Conservation (phyloP, 2,888 invertebrate species). For the Synergus itoensis region DNA sequence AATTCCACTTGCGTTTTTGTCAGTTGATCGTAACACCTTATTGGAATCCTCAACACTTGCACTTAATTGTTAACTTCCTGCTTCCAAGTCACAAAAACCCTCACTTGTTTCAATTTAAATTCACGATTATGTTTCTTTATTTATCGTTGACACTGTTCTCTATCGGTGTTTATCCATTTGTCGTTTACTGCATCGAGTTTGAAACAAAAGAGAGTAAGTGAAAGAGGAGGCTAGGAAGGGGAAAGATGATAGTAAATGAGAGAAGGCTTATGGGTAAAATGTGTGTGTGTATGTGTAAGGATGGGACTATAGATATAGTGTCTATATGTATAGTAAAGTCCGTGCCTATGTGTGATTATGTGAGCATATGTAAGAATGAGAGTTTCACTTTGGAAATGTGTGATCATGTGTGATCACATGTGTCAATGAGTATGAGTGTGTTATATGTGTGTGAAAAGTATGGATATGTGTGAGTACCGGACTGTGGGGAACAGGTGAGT, state of each 20-base stretch:
- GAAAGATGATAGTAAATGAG: neutral
- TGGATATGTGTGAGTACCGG: neutral
- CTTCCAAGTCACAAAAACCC: neutral
- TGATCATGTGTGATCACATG: neutral
- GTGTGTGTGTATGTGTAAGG: neutral
- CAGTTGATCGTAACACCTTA: slow-evolving; percentile 14
- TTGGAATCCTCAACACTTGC: slow-evolving; percentile 30
- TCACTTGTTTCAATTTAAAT: neutral
- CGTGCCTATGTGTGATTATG: neutral
- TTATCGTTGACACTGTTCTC: slow-evolving; percentile 10
- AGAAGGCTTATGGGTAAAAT: neutral
- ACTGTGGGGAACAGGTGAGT: slow-evolving; percentile 44
- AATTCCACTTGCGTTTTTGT: slow-evolving; percentile 31
- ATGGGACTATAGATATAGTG: slow-evolving; percentile 42
- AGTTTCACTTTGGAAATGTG: slow-evolving; percentile 26
- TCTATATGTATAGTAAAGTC: slow-evolving; percentile 33
- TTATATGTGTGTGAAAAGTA: slow-evolving; percentile 45
- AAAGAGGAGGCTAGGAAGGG: slow-evolving; percentile 35
- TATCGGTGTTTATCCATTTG: slow-evolving; percentile 6
- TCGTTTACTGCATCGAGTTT: slow-evolving; percentile 14
- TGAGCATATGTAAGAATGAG: slow-evolving; percentile 41
- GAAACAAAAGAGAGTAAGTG: slow-evolving; percentile 43
- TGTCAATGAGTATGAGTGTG: slow-evolving; percentile 23
- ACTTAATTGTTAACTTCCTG: neutral
- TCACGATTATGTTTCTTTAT: neutral